Conservation (phyloP, 2,113 vertebrate genomes). For the Xiphorhynchus elegans region DNA sequence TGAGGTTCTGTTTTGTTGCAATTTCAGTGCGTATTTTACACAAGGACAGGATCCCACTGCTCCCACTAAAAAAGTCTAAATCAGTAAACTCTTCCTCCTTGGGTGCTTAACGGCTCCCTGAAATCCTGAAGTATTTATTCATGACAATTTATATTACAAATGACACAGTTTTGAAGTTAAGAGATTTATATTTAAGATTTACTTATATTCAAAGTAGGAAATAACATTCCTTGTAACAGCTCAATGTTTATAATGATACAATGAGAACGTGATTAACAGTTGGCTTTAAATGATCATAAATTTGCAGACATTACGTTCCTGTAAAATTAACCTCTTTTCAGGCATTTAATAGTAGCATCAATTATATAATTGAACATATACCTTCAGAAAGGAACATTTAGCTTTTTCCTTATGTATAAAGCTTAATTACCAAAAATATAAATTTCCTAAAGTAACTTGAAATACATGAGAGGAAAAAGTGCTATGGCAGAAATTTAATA, state of each 20-base stretch:
- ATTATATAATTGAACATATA: slow-evolving; percentile 40
- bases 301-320: slow-evolving; percentile 29
- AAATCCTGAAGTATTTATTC: background rate
- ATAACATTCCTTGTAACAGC: slow-evolving; percentile 52
- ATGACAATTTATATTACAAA: background rate
- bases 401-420: slow-evolving; percentile 48
- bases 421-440: slow-evolving; percentile 60
- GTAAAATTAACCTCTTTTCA: slow-evolving; percentile 30
- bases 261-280: slow-evolving; percentile 53
- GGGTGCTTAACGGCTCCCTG: background rate
- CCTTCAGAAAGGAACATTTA: background rate
- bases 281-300: slow-evolving; percentile 31
- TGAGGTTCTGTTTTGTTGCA: accelerated
- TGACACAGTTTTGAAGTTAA: background rate
- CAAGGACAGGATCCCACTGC: background rate
- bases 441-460: slow-evolving; percentile 40
- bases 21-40: background rate
- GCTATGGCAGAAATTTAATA: slow-evolving; percentile 29
- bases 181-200: slow-evolving; percentile 57
- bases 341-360: background rate
- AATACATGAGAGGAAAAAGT: slow-evolving; percentile 38
- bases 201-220: slow-evolving; percentile 70
- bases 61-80: background rate
- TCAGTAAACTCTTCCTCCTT: background rate
- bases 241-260: slow-evolving; percentile 23